Evolutionary conservation across 2,113 vertebrate genomes (phyloP).

Genomic region (Bagarius yarrelli): DNA sequence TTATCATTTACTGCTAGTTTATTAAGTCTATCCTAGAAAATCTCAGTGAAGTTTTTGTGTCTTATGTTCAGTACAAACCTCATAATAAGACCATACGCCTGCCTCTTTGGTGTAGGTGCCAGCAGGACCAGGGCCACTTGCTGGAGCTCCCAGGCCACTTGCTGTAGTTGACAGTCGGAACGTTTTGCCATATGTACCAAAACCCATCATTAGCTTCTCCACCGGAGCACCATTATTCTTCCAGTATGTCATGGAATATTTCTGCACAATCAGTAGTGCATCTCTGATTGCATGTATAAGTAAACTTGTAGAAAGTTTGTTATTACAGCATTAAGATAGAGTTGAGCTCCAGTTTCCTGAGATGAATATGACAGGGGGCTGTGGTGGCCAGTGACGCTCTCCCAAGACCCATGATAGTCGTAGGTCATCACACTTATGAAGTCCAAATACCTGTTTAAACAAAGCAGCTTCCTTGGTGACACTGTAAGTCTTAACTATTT

Average conservation of each 20-base stretch:
- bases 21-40: not conserved
- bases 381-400: slow-evolving; percentile 70
- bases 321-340: slow-evolving; percentile 65
- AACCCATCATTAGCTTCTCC: slow-evolving; percentile 72
- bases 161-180: slow-evolving; percentile 57
- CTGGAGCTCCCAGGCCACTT: slow-evolving; percentile 55
- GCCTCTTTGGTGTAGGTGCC: slow-evolving; percentile 69
- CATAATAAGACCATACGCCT: slow-evolving; percentile 76
- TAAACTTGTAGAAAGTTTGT: not conserved
- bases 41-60: not conserved
- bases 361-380: slow-evolving; percentile 66
- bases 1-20: not conserved
- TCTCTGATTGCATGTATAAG: not conserved
- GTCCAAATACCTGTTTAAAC: slow-evolving; percentile 66
- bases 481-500: slow-evolving; percentile 56
- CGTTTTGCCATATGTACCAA: slow-evolving; percentile 72
- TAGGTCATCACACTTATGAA: slow-evolving; percentile 77
- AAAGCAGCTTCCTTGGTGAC: too few species aligned
- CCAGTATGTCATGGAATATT: slow-evolving; percentile 73
- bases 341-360: slow-evolving; percentile 23
- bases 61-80: slow-evolving; percentile 59
- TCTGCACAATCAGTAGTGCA: slow-evolving; percentile 56
- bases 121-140: slow-evolving; percentile 61
- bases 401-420: slow-evolving; percentile 73
- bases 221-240: slow-evolving; percentile 62